phyloP scores from a whole-genome alignment of 92 coral and sea anemone species.

The Phymanthus crucifer region DNA sequence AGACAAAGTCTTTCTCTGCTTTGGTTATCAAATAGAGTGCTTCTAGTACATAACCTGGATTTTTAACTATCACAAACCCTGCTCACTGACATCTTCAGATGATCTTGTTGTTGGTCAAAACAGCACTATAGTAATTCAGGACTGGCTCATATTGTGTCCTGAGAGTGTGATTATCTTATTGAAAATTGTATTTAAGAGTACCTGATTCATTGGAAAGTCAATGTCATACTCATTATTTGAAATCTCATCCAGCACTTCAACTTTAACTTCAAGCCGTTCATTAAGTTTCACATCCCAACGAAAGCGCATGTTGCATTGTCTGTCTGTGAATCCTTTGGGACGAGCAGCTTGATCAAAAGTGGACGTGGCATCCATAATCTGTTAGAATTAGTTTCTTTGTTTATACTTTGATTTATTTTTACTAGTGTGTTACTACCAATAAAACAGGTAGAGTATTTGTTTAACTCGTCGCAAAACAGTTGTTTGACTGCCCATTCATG shows the following conservation, averaged over 20 bases:
- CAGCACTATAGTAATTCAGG: no score
- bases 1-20: background rate
- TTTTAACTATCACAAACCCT: no score
- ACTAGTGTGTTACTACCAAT: no score
- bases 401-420: no score
- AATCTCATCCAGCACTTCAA: background rate
- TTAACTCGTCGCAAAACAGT: no score
- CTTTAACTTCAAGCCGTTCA: background rate
- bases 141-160: no score
- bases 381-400: background rate
- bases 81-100: no score
- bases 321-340: background rate
- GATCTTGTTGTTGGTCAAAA: no score
- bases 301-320: background rate
- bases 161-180: no score
- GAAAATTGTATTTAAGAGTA: background rate
- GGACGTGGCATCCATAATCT: background rate
- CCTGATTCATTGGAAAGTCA: background rate
- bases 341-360: background rate
- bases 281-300: background rate
- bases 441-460: no score
- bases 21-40: background rate
- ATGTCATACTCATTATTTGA: background rate
- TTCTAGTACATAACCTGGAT: no score
- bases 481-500: no score